Percentiles rank a stretch among this genome's conserved stretches.
phyloP scores from a whole-genome alignment of 2,888 invertebrate genomes.

The Ypsolopha scabrella region DNA sequence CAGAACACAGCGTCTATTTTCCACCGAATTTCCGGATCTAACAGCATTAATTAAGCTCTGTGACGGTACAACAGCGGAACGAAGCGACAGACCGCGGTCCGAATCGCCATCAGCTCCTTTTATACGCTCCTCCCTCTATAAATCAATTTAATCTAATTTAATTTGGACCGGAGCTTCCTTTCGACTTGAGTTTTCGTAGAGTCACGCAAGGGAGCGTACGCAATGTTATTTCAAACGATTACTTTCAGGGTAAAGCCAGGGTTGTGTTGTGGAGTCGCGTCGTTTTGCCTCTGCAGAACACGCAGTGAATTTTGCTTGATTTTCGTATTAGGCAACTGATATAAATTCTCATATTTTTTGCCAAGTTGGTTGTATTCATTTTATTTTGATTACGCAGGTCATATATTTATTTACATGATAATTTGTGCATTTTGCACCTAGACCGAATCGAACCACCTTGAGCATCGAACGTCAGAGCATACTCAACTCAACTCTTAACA shows the following conservation, averaged over 20 bases:
- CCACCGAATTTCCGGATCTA: slow-evolving; percentile 53
- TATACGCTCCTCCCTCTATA: slow-evolving; percentile 51
- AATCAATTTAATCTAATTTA: slow-evolving; percentile 70
- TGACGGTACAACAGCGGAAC: slow-evolving; percentile 35
- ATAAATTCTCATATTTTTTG: too few relatives aligned
- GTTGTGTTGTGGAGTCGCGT: background rate
- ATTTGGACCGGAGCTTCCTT: slow-evolving; percentile 56
- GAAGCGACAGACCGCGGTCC: slow-evolving; percentile 19
- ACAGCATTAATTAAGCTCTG: slow-evolving; percentile 58
- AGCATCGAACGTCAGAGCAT: too few relatives aligned
- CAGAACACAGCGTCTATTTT: slow-evolving; percentile 26
- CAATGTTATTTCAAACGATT: slow-evolving; percentile 22
- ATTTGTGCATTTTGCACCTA: too few relatives aligned
- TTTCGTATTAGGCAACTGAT: too few relatives aligned
- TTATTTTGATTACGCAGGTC: too few relatives aligned
- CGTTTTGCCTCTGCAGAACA: too few relatives aligned
- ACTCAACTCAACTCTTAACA: too few relatives aligned
- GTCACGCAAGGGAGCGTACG: slow-evolving; percentile 42
- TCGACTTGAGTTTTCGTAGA: slow-evolving; percentile 21
- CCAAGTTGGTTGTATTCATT: too few relatives aligned
- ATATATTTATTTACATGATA: too few relatives aligned
- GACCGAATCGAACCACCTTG: too few relatives aligned
- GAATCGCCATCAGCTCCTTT: slow-evolving; percentile 24
- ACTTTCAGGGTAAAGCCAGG: slow-evolving; percentile 11
- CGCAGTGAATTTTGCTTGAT: too few relatives aligned